Base-by-base conservation (phyloP, 2,113 vertebrate genomes). In the Psophia crepitans region DNA sequence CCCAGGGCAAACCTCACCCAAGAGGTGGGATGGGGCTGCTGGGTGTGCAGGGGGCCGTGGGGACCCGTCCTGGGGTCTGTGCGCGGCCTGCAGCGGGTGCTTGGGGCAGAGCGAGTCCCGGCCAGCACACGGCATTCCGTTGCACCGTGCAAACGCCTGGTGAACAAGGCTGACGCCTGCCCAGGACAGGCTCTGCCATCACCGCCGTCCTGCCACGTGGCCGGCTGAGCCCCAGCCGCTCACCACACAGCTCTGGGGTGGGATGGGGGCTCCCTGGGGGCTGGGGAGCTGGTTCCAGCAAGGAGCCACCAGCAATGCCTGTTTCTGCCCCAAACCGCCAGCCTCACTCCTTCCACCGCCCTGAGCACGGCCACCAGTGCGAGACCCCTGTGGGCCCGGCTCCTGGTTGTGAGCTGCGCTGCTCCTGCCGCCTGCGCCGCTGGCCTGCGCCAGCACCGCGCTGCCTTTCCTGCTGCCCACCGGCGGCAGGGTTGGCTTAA, bases 231-330 rank as follows among this genome's bases (percentile, higher is more conserved):
- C 66, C 64, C 65, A 16, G 37, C 71, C 30, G 35, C 9, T 37
- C 57, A 20, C 22, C 5, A 4, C 81, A 35, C 57, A 44, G 51
- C 71, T 27, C 49, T 6, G 16, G 15, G 51, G 19, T 28, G 83
- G 60, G 28, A 75, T 2, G 7, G 41, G 41, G n/a, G 14, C n/a
- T 63, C 26, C 26, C 19, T 12, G 2, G 10, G 35, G 13, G 11
- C 2, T 7, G 32, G 35, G 65, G 79, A 41, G 43, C 54, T 49
- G 65, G 14, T 30, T 74, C 33, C 7, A 5, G 30, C 1, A 3
- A 57, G 49, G 43, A 77, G 1, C 57, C 20, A 4, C 5, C 3
- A 37, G 13, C 5, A 23, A 4, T 0, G 2, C 17, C 44, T 4
- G 2, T n/a, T 89, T 61, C 80, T 81, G 49, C 60, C 84, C 66